Base-by-base conservation (phyloP, 2,888 invertebrate species). In the Eristalis intricaria region DNA sequence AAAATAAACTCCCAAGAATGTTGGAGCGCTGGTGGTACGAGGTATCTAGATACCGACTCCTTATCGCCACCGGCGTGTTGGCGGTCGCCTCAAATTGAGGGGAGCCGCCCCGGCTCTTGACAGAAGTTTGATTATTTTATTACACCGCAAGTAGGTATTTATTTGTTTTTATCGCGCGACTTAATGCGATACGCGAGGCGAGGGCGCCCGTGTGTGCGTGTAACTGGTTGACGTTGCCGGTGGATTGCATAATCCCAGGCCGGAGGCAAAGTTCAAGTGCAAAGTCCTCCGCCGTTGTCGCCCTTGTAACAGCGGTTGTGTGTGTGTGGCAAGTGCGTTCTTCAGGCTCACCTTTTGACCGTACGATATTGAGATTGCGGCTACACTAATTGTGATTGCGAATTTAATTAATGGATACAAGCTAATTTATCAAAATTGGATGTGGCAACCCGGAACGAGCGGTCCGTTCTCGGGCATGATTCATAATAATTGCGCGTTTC, bases 41-140 rank as follows among this genome's bases (percentile, higher is more conserved):
- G 4, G 50, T 19, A 19, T n/a, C n/a, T 19, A 8, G 50, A 50
- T n/a, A 50, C 7, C 5, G 19, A 8, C 2, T 19, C 10, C 50
- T 19, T 50, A 50, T 50, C 19, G 8, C 50, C 50, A 8, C 26
- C 26, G 43, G 15, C 15, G 2, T 43, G n/a, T 43, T 26, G 26
- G 32, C 50, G 50, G 50, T 43, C n/a, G n/a, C 50, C 19, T 50
- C 50, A 43, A 43, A 43, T 43, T n/a, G 40, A n/a, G 40, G 40
- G 15, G 40, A 43, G 15, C 19, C 50, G 50, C 50, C n/a, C 43
- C 1, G n/a, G 19, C n/a, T 50, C 7, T 64, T 73, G 73, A 64
- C 73, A 35, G 73, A 64, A 63, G 73, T 73, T 63, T 73, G 63
- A 64, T 73, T 50, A 73, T 22, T 64, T 64, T 64, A 64, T 64